Percentiles rank a stretch among this genome's conserved stretches.
These are phyloP conservation scores for Phrynocephalus forsythii DNA, from an alignment of 2,797 vertebrate species.

Conservation along the genomic window DNA sequence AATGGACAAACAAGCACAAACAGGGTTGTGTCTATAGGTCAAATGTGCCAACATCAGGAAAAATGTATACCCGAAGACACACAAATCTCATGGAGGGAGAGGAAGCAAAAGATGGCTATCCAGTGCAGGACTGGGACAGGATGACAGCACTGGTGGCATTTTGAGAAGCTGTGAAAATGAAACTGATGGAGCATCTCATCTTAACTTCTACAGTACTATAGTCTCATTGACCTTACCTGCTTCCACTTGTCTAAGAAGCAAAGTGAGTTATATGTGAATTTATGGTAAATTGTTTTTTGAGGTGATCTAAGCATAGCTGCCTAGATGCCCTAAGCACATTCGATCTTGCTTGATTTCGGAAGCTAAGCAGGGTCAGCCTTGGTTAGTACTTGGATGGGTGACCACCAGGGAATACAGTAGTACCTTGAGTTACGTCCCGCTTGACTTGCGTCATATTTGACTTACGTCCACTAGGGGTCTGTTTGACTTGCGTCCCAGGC, in stretches of 20 bases:
- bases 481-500: too few relatives aligned
- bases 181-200: neutral
- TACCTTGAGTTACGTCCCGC: too few relatives aligned
- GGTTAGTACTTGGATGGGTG: too few relatives aligned
- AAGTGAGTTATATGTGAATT: neutral
- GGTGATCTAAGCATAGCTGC: neutral
- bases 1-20: neutral
- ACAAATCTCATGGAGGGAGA: neutral
- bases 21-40: neutral
- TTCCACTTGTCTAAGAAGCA: neutral
- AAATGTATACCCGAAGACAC: neutral
- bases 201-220: neutral
- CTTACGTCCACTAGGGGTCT: too few relatives aligned
- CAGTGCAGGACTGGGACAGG: neutral
- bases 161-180: neutral
- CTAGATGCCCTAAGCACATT: too few relatives aligned
- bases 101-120: neutral
- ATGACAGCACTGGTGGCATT: neutral
- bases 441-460: too few relatives aligned
- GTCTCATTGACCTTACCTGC: neutral
- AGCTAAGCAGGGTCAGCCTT: too few relatives aligned
- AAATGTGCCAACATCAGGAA: too few relatives aligned
- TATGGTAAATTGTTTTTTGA: neutral
- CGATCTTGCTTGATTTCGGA: too few relatives aligned
- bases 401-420: too few relatives aligned